Percentiles rank a stretch among this genome's conserved stretches.
phyloP scores from a whole-genome alignment of 2,797 vertebrate species.

The Poeciliopsis gracilis region DNA sequence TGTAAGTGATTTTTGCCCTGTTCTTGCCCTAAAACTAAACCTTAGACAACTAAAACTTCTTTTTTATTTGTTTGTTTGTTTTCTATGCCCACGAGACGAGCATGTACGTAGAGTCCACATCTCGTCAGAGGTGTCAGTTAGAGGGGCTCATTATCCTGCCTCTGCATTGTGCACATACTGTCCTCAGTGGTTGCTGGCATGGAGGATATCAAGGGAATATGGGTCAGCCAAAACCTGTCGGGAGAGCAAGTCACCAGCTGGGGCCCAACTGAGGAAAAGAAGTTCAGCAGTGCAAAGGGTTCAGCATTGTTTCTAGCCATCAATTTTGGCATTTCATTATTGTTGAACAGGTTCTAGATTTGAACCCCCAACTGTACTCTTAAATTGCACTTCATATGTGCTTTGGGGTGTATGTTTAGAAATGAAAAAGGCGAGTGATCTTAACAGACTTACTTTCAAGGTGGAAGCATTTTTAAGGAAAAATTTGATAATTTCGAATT shows the following conservation, averaged over 20 bases:
- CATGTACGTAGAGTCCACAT: conserved; percentile 17
- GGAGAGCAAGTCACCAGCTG: conserved; percentile 69
- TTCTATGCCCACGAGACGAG: neutral
- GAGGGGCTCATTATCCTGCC: conserved; percentile 59
- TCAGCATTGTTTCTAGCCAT: conserved; percentile 45
- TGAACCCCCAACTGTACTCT: conserved; percentile 16
- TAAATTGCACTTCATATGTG: conserved; percentile 24
- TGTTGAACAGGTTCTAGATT: conserved; percentile 31
- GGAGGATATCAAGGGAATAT: conserved; percentile 59
- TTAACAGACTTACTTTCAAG: neutral
- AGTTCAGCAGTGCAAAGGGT: conserved; percentile 3
- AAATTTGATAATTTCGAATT: conserved; percentile 82
- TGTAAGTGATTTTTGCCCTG: conserved; percentile 39
- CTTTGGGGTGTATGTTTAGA: conserved; percentile 33
- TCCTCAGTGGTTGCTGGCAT: conserved; percentile 70
- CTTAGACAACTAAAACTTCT: conserved; percentile 8
- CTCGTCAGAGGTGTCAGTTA: conserved; percentile 54
- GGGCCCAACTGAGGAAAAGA: conserved; percentile 63
- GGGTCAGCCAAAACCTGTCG: conserved; percentile 77
- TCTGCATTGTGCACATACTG: conserved; percentile 77
- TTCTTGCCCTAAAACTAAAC: conserved; percentile 31
- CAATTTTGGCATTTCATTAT: conserved; percentile 41
- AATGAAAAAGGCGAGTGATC: conserved; percentile 19
- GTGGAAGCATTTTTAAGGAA: conserved; percentile 37
- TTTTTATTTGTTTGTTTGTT: neutral